Evolutionary conservation across 2,113 vertebrate species (phyloP).

Genomic region (Motacilla tschutschensis): DNA sequence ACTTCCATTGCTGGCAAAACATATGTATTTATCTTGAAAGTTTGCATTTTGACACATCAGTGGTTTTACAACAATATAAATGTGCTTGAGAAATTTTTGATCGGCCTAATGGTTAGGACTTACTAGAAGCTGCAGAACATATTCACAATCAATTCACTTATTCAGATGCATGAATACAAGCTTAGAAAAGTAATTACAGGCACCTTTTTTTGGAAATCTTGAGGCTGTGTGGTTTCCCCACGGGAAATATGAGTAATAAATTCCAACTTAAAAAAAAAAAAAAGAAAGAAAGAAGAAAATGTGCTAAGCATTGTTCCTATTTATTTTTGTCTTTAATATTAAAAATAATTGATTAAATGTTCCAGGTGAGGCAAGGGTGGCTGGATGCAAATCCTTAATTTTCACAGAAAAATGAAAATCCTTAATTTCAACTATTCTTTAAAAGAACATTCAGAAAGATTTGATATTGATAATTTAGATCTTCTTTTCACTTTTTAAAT

Average conservation of each 20-base stretch:
- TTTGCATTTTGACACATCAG: conserved; percentile 16
- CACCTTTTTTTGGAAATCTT: conserved; percentile 39
- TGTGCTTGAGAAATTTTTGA: conserved; percentile 35
- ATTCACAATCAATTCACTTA: conserved; percentile 43
- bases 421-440: not conserved
- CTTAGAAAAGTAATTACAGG: conserved; percentile 52
- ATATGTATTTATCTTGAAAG: not conserved
- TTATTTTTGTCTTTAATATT: conserved; percentile 14
- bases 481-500: not conserved
- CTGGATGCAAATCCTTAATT: not conserved
- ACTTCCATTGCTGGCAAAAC: not conserved
- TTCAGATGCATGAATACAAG: conserved; percentile 48
- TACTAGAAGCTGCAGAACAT: conserved; percentile 19
- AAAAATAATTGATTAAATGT: not conserved
- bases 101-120: conserved; percentile 39
- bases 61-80: conserved; percentile 7
- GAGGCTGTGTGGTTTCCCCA: not conserved
- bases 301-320: not conserved
- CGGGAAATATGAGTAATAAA: conserved; percentile 41
- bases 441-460: not conserved
- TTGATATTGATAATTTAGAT: not conserved
- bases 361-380: not conserved
- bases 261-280: not conserved
- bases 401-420: not conserved
- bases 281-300: not conserved